Conservation (phyloP, 1,140 invertebrate genomes). For the Carposina sasakii region DNA sequence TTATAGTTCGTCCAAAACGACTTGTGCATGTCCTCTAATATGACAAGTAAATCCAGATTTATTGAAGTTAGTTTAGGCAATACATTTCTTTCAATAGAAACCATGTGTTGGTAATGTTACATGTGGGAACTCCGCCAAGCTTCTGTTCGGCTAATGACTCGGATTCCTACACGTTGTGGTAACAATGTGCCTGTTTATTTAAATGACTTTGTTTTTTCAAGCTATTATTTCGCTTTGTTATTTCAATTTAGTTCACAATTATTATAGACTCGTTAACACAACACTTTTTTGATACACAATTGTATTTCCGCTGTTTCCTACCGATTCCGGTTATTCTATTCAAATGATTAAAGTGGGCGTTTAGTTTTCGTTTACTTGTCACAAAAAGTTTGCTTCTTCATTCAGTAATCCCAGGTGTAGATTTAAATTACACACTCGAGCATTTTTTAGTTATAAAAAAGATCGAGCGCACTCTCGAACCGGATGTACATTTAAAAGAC, state of each 20-base stretch:
- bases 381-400: too few species aligned
- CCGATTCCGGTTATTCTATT: too few species aligned
- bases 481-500: conserved; percentile 50
- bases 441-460: too few species aligned
- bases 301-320: too few species aligned
- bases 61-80: conserved; percentile 65
- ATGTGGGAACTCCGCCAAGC: conserved; percentile 70
- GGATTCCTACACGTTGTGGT: conserved; percentile 66
- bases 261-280: too few species aligned
- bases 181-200: conserved; percentile 31
- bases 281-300: too few species aligned
- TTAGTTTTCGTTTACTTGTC: too few species aligned
- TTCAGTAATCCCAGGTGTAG: too few species aligned
- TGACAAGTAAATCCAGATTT: conserved; percentile 58
- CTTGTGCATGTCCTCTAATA: too few species aligned
- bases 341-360: too few species aligned
- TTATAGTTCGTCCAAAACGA: not conserved
- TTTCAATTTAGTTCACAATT: too few species aligned
- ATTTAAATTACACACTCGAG: too few species aligned
- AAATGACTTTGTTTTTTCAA: conserved; percentile 14
- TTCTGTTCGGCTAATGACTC: conserved; percentile 58
- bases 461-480: conserved; percentile 30
- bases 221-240: conserved; percentile 7
- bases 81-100: conserved; percentile 56
- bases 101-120: conserved; percentile 60